Percentiles rank a stretch among this genome's conserved stretches.
Conservation (phyloP, 2,797 vertebrate genomes). For the Apogon talboti region DNA sequence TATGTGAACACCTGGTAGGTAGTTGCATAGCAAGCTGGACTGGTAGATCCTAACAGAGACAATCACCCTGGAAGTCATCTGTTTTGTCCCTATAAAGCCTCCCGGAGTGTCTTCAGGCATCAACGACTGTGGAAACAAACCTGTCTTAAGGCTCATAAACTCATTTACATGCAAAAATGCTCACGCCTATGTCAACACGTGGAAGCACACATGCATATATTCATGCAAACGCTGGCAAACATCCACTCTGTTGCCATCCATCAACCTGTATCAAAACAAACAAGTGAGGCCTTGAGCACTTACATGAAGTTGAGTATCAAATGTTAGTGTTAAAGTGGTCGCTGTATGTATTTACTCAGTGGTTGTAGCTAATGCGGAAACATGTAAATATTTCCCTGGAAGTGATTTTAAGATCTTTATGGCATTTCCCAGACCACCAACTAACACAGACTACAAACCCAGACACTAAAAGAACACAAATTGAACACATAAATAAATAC, state of each 20-base stretch:
- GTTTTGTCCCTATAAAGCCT: background rate
- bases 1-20: slow-evolving; percentile 52
- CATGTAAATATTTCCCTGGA: slow-evolving; percentile 57
- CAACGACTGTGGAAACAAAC: background rate
- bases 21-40: slow-evolving; percentile 28
- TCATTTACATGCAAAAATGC: slow-evolving; percentile 11
- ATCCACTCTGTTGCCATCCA: slow-evolving; percentile 4
- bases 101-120: slow-evolving; percentile 20
- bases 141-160: background rate
- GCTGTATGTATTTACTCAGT: slow-evolving; percentile 51
- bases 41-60: slow-evolving; percentile 10
- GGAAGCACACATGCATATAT: slow-evolving; percentile 1
- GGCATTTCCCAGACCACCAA: slow-evolving; percentile 47
- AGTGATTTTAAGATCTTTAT: slow-evolving; percentile 22
- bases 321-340: slow-evolving; percentile 34
- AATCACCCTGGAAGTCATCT: slow-evolving; percentile 7
- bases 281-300: slow-evolving; percentile 34
- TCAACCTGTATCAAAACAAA: slow-evolving; percentile 48
- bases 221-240: slow-evolving; percentile 2
- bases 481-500: background rate
- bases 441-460: background rate
- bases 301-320: slow-evolving; percentile 30
- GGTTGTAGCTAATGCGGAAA: slow-evolving; percentile 41
- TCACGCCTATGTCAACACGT: background rate
- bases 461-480: background rate